Evolutionary conservation across 2,888 invertebrate genomes (phyloP).

Genomic region (Omphaloscelis lunosa): DNA sequence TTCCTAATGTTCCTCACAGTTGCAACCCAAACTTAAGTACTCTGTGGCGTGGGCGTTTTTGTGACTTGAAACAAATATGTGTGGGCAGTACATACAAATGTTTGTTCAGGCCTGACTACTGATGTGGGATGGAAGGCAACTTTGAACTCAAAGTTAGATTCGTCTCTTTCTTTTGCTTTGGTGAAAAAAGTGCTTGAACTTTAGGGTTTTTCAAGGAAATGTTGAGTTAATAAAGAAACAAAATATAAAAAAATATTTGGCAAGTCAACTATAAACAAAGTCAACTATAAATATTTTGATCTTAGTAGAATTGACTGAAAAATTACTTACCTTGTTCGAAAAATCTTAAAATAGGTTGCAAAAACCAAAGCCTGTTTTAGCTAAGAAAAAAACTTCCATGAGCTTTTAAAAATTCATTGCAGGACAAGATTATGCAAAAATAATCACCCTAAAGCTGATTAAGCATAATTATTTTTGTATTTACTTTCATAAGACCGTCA

Average conservation of each 20-base stretch:
- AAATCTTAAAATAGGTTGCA: no score
- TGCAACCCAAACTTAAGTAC: conserved; percentile 33
- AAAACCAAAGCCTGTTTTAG: background rate
- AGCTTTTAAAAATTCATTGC: background rate
- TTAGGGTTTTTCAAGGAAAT: background rate
- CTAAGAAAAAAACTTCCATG: background rate
- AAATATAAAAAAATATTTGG: background rate
- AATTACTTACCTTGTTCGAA: no score
- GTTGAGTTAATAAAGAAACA: background rate
- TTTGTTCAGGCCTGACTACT: conserved; percentile 18
- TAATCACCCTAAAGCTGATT: conserved; percentile 29
- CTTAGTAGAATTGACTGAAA: background rate
- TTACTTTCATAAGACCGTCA: conserved; percentile 13
- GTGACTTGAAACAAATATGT: conserved; percentile 25
- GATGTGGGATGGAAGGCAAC: conserved; percentile 24
- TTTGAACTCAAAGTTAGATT: background rate
- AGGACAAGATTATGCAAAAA: conserved; percentile 14
- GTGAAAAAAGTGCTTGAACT: background rate
- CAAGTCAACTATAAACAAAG: background rate
- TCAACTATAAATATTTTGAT: conserved; percentile 7
- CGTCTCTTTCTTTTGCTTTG: background rate
- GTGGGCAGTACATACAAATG: conserved; percentile 31
- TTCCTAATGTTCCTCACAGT: conserved; percentile 10
- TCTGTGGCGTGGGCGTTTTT: conserved; percentile 28
- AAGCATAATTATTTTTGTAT: conserved; percentile 36